A percentile compares a stretch with the other conserved stretches of the same genome.
Conservation (phyloP, 2,113 vertebrate species). For the Varanus salvator region DNA sequence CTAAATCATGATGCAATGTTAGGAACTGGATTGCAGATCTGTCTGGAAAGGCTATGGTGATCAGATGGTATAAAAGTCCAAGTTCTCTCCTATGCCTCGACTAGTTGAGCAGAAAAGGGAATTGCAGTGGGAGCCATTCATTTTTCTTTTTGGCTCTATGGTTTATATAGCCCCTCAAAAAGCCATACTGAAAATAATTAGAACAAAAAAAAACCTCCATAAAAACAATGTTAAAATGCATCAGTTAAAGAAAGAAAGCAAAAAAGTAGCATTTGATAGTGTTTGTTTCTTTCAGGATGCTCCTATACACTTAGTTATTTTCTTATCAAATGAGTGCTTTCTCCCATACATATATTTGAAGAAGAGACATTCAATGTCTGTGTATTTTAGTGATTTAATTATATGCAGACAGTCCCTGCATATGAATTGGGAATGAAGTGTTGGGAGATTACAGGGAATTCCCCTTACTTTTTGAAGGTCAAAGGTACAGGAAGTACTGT, state of each 20-base stretch:
- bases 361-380: background rate
- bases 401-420: background rate
- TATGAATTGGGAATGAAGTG: background rate
- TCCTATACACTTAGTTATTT: background rate
- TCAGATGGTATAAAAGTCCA: no score
- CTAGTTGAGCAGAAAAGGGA: background rate
- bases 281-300: no score
- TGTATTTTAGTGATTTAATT: background rate
- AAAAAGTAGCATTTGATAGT: no score
- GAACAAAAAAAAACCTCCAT: no score
- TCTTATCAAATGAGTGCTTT: background rate
- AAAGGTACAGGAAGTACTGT: background rate
- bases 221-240: background rate
- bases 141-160: background rate
- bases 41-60: no score
- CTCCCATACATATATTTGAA: background rate
- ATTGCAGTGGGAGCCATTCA: background rate
- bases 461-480: background rate
- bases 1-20: no score
- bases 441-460: slow-evolving; percentile 1
- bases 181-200: no score
- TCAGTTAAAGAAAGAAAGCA: background rate
- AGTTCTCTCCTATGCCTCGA: no score
- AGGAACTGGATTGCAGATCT: no score
- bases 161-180: background rate